Evolutionary conservation across 2,113 vertebrate genomes (phyloP).

Genomic region (Gambusia affinis): DNA sequence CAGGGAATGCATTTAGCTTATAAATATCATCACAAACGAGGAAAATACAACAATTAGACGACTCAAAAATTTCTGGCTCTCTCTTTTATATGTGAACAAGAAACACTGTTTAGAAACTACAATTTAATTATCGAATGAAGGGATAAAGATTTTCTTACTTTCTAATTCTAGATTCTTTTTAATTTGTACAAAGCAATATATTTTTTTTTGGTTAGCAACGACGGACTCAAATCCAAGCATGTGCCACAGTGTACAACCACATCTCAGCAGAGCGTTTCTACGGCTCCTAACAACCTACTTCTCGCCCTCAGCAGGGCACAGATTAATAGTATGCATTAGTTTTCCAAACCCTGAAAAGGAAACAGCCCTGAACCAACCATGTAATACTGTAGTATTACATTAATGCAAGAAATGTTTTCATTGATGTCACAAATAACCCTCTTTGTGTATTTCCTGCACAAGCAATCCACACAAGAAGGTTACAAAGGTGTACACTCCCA

Average conservation of each 20-base stretch:
- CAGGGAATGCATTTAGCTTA: not conserved
- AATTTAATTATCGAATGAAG: not conserved
- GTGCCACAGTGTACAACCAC: not conserved
- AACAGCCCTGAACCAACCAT: not conserved
- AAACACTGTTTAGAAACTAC: not conserved
- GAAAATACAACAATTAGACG: not conserved
- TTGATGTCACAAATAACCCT: not conserved
- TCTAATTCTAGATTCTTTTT: not conserved
- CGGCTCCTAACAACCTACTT: not conserved
- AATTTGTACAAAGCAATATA: not conserved
- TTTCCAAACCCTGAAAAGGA: slow-evolving; percentile 23
- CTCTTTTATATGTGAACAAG: not conserved
- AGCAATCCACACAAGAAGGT: not conserved
- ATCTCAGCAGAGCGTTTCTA: slow-evolving; percentile 14
- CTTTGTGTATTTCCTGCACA: not conserved
- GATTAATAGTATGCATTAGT: slow-evolving; percentile 35
- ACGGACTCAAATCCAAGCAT: not conserved
- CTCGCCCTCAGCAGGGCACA: not conserved
- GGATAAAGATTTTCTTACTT: not conserved
- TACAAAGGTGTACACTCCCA: not conserved
- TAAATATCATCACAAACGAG: not conserved
- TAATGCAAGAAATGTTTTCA: slow-evolving; percentile 4
- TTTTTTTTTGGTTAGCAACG: not conserved
- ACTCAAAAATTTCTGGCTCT: not conserved
- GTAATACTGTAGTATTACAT: not conserved